Evolutionary conservation across 1,140 invertebrate genomes (phyloP).

Genomic region (Leptopilina boulardi): DNA sequence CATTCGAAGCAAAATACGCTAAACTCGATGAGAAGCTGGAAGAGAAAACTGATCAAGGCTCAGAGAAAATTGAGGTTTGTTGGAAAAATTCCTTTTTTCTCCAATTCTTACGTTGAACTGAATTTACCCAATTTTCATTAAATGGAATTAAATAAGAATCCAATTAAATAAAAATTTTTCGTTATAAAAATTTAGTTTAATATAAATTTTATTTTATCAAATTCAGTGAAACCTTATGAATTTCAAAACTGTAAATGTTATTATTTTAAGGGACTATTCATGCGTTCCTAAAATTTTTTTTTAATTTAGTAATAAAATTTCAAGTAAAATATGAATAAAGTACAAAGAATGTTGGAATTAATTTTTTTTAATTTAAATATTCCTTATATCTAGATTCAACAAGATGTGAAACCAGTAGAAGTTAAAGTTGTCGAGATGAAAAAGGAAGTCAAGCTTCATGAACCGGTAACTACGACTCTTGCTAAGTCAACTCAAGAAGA

Average conservation of each 20-base stretch:
- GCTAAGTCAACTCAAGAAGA: conserved; percentile 62
- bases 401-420: conserved; percentile 43
- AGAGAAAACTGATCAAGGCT: conserved; percentile 69
- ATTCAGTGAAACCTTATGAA: neutral
- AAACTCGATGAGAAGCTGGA: conserved; percentile 66
- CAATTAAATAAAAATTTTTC: neutral
- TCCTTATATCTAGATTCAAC: conserved; percentile 24
- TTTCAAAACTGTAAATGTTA: too few species aligned
- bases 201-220: conserved; percentile 2
- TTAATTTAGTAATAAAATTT: too few species aligned
- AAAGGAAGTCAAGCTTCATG: conserved; percentile 47
- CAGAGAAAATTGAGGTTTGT: conserved; percentile 68
- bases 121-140: conserved; percentile 13
- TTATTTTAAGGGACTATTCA: too few species aligned
- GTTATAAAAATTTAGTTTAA: neutral
- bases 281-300: neutral
- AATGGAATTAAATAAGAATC: neutral
- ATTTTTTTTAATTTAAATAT: neutral
- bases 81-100: neutral
- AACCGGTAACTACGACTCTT: conserved; percentile 44
- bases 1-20: conserved; percentile 62
- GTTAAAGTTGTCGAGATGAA: conserved; percentile 44
- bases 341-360: neutral
- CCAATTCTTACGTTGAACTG: too few species aligned
- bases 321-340: too few species aligned